Evolutionary conservation across 2,797 vertebrate genomes (phyloP).

Genomic region (Tapera naevia): DNA sequence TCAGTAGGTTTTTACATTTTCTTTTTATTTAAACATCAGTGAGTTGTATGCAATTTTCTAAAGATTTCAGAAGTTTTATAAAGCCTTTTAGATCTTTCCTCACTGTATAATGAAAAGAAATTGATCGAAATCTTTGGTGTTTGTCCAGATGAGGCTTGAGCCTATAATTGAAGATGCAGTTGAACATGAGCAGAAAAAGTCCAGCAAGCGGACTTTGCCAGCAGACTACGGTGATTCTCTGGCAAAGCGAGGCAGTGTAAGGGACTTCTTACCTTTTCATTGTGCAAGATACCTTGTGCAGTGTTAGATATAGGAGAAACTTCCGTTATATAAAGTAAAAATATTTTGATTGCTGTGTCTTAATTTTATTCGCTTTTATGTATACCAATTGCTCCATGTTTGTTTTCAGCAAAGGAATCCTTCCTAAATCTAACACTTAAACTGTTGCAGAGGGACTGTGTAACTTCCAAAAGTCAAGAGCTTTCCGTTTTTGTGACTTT

Average conservation of each 20-base stretch:
- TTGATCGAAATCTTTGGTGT: conserved; percentile 88
- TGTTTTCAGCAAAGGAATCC: conserved; percentile 77
- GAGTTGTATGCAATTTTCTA: conserved; percentile 69
- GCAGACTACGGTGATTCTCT: conserved; percentile 98
- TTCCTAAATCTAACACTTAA: conserved; percentile 87
- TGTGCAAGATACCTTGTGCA: conserved; percentile 81
- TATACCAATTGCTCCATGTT: conserved; percentile 68
- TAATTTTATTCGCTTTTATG: conserved; percentile 67
- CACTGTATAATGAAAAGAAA: conserved; percentile 82
- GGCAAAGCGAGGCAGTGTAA: conserved; percentile 99
- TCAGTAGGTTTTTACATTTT: conserved; percentile 49
- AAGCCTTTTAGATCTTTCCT: conserved; percentile 79
- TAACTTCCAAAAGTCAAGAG: conserved; percentile 51
- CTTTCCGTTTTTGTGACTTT: conserved; percentile 23
- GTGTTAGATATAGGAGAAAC: conserved; percentile 85
- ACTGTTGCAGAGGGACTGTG: conserved; percentile 66
- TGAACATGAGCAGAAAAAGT: conserved; percentile 99
- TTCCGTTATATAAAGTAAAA: conserved; percentile 54
- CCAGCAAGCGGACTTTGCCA: conserved; percentile 98
- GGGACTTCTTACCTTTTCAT: conserved; percentile 84
- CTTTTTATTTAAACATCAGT: conserved; percentile 59
- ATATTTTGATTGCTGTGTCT: conserved; percentile 42
- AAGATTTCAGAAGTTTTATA: conserved; percentile 65
- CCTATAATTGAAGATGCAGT: conserved; percentile 97
- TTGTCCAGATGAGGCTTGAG: conserved; percentile 95